Conservation (phyloP, 2,888 invertebrate species). For the Hoplodrina blanda region DNA sequence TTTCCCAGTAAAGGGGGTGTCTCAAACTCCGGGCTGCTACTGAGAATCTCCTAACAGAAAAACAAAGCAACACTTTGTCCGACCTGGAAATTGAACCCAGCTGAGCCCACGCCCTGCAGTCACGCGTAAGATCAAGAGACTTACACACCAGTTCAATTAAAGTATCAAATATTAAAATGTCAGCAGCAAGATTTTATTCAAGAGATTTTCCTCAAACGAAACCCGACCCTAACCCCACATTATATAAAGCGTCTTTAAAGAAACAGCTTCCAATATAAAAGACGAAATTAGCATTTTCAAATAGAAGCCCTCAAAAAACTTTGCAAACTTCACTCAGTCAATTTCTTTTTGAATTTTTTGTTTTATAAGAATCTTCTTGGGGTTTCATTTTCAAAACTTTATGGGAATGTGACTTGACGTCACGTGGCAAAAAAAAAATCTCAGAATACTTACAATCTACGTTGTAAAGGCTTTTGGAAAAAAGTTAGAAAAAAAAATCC, state of each 20-base stretch:
- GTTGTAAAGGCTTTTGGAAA: not conserved
- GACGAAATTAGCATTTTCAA: conserved; percentile 33
- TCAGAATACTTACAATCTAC: conserved; percentile 35
- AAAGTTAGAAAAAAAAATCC: conserved; percentile 22
- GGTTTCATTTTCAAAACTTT: conserved; percentile 36
- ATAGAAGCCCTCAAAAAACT: conserved; percentile 13
- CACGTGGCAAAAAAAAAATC: conserved; percentile 55
- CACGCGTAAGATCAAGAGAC: too few species aligned
- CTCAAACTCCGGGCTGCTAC: too few species aligned
- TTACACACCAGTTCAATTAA: too few species aligned
- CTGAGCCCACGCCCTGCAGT: too few species aligned
- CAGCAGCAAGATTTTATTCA: not conserved
- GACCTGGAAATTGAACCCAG: too few species aligned
- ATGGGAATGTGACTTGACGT: conserved; percentile 48
- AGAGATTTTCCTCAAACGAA: conserved; percentile 7
- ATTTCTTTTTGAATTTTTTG: conserved; percentile 49
- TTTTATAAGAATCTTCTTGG: conserved; percentile 4
- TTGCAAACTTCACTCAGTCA: conserved; percentile 24
- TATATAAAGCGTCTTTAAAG: conserved; percentile 54
- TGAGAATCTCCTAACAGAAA: too few species aligned
- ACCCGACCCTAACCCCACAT: conserved; percentile 18
- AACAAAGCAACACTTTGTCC: too few species aligned
- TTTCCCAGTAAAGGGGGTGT: too few species aligned
- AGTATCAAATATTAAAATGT: not conserved
- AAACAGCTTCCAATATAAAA: conserved; percentile 24